Conservation (phyloP, 2,113 vertebrate species). For the Pardalotus punctatus region DNA sequence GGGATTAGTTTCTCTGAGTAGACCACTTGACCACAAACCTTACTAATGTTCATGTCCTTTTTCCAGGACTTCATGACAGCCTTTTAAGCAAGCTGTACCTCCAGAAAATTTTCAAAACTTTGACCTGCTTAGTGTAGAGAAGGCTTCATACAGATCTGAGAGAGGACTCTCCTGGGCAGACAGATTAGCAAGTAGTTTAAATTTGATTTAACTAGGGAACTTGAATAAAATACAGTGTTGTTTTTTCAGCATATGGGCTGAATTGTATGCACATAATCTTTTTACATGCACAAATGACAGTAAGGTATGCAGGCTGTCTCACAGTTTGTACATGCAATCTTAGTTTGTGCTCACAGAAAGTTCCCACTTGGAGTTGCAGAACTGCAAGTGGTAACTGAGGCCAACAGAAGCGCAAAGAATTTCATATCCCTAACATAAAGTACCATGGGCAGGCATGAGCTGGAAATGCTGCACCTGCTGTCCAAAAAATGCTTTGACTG, state of each 20-base stretch:
- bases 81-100: background rate
- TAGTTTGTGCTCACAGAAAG: background rate
- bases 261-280: background rate
- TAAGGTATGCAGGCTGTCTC: slow-evolving; percentile 16
- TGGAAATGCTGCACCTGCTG: background rate
- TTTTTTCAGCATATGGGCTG: background rate
- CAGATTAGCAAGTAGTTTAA: background rate
- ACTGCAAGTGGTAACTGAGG: background rate
- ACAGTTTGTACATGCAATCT: background rate
- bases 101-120: background rate
- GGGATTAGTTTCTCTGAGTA: background rate
- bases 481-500: background rate
- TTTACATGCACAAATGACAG: slow-evolving; percentile 10
- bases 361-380: background rate
- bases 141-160: background rate
- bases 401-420: background rate
- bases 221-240: background rate
- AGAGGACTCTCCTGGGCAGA: background rate
- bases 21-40: background rate
- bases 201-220: background rate
- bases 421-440: background rate
- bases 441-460: background rate
- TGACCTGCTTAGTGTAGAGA: background rate
- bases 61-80: background rate
- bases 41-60: background rate